These are phyloP conservation scores for Carollia perspicillata DNA, from an alignment of 2,113 vertebrate genomes.

Conservation along the genomic window DNA sequence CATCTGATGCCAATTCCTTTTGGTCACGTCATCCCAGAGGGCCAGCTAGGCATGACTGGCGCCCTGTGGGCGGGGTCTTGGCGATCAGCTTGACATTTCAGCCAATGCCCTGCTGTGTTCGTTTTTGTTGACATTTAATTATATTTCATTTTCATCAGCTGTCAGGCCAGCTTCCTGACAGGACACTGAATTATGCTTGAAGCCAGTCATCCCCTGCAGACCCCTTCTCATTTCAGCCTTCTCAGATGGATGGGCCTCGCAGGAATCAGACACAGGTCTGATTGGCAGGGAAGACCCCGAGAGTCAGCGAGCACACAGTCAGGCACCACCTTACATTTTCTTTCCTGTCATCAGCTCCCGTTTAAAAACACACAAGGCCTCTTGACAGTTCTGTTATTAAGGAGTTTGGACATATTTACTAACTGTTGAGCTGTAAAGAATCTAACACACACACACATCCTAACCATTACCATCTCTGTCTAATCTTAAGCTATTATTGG, in stretches of 20 bases:
- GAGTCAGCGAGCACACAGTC: rapidly evolving
- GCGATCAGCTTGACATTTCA: background rate
- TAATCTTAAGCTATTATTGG: background rate
- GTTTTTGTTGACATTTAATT: slow-evolving; percentile 51
- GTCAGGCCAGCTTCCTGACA: slow-evolving; percentile 23
- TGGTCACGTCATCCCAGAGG: background rate
- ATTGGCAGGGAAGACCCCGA: background rate
- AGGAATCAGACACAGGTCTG: background rate
- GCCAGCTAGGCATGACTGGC: background rate
- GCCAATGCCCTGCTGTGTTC: background rate
- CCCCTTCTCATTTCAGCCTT: background rate
- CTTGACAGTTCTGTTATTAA: background rate
- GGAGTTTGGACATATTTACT: background rate
- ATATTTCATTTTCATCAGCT: slow-evolving; percentile 34
- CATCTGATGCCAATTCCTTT: background rate
- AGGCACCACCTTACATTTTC: background rate
- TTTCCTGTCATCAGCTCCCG: background rate
- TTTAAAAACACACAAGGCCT: background rate
- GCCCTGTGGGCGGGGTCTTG: background rate
- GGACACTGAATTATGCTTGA: background rate
- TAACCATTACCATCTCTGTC: rapidly evolving
- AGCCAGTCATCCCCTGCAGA: background rate
- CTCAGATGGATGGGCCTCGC: background rate
- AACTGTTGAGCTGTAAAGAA: background rate
- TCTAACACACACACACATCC: background rate